Conservation (phyloP, 1,140 invertebrate genomes). For the Lordiphosa collinella region DNA sequence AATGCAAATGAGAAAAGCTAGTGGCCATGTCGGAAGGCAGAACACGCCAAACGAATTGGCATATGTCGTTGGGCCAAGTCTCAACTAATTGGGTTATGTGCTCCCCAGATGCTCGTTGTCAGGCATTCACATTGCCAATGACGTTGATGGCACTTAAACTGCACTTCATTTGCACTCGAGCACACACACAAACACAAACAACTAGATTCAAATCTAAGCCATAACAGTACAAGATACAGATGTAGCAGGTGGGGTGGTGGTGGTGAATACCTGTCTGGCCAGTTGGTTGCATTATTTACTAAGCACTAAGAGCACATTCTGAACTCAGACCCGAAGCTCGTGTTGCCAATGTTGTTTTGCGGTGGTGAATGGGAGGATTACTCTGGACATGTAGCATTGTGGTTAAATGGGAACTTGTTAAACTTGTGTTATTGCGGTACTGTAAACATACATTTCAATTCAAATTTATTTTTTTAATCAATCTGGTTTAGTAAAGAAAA, state of each 20-base stretch:
- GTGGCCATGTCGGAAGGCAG: conserved; percentile 14
- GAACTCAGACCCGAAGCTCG: neutral
- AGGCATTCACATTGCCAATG: conserved; percentile 41
- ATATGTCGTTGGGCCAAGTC: conserved; percentile 50
- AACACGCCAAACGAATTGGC: conserved; percentile 50
- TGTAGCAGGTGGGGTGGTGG: neutral
- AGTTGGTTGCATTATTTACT: conserved; percentile 16
- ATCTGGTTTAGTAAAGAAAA: no score
- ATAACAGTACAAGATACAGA: conserved; percentile 36
- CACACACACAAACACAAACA: conserved; percentile 1
- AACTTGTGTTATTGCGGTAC: no score
- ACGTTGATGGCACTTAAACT: conserved; percentile 62
- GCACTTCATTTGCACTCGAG: conserved; percentile 54
- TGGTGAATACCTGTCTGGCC: neutral
- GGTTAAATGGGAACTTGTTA: no score
- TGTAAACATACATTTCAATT: no score
- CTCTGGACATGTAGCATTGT: no score
- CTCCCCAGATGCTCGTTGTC: conserved; percentile 58
- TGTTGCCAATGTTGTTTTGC: conserved; percentile 14
- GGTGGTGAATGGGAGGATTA: neutral
- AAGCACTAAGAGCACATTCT: conserved; percentile 6
- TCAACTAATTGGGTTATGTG: conserved; percentile 67
- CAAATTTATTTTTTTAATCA: no score
- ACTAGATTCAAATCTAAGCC: conserved; percentile 34
- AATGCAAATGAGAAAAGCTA: conserved; percentile 22